A percentile compares a stretch with the other conserved stretches of the same genome.
Evolutionary conservation across 2,888 invertebrate species (phyloP).

Genomic region (Beris chalybata): DNA sequence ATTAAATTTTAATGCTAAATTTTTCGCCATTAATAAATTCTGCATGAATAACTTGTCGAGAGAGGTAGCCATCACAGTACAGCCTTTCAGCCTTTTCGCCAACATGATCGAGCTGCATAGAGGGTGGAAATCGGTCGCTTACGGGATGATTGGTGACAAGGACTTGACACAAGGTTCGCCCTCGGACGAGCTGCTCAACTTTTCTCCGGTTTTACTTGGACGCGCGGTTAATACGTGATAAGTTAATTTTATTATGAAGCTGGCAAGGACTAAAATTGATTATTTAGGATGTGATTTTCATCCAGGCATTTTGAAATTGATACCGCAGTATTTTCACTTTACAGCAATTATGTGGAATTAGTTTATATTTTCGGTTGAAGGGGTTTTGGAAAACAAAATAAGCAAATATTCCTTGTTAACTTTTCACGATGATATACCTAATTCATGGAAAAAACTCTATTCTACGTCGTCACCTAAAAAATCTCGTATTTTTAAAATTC

Average conservation of each 20-base stretch:
- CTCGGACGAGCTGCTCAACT: not conserved
- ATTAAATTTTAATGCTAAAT: conserved; percentile 53
- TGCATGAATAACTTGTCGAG: conserved; percentile 44
- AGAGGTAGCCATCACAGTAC: conserved; percentile 10
- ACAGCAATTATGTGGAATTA: too few relatives aligned
- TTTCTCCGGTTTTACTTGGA: not conserved
- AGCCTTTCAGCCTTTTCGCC: conserved; percentile 4
- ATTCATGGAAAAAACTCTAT: too few relatives aligned
- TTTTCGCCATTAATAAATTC: conserved; percentile 44
- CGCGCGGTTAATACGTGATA: conserved; percentile 13
- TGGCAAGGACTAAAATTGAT: not conserved
- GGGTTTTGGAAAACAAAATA: too few relatives aligned
- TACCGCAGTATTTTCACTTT: too few relatives aligned
- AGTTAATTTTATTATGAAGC: conserved; percentile 28
- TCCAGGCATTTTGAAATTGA: too few relatives aligned
- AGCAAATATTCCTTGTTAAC: too few relatives aligned
- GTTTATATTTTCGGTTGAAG: not conserved
- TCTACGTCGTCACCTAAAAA: too few relatives aligned
- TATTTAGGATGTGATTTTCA: too few relatives aligned
- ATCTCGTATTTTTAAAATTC: too few relatives aligned
- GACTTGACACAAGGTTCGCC: conserved; percentile 20
- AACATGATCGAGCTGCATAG: not conserved
- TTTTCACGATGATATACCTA: too few relatives aligned
- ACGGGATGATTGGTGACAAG: conserved; percentile 15
- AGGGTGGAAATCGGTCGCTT: conserved; percentile 1